Evolutionary conservation across 1,140 invertebrate species (phyloP), one percentile per base, ranked within the genome.

Genomic region (Calycopis cecrops): DNA sequence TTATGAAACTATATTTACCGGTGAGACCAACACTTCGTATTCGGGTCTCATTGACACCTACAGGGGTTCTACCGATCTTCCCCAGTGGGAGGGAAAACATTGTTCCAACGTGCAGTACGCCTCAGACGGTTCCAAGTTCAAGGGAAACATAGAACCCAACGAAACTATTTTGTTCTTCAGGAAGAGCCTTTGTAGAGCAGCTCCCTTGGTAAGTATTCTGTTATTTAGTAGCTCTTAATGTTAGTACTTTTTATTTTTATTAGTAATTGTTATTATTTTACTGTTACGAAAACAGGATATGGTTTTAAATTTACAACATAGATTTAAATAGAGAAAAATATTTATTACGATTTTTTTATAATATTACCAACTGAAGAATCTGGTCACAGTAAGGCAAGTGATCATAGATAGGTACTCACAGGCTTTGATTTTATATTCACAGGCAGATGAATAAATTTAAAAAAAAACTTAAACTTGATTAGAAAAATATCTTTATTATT

Each of bases 121-220:
- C 0, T 96, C 94, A 3, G 96, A 97, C 76, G 95, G 94, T n/a
- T 92, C 93, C 6, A 96, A 96, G 75, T 96, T 96, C 72, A 91
- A 89, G 11, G 92, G 93, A 55, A 90, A 91, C 16, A 89, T 96
- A 1, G 60, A 89, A 21, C 89, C 88, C 10, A 92, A 94, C 52
- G 92, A 95, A 1, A 90, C 90, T 0, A 69, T 96, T 0, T 74
- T 92, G 38, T 95, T 97, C 76, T 97, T 92, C 79, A 90, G 94
- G 55, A 96, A 95, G 78, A 95, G 94, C 67, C 89, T 96, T 57
- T 97, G 95, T 71, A 88, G 95, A 44, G 90, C 92, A 17, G 92
- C 93, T 11, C 85, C 87, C 44, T 87, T 96, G 90, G 93, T 94
- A 77, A 90, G 89, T 42, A 3, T 12, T 1, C 8, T 28, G 8